Conservation (phyloP, 2,113 vertebrate species). For the Trinectes maculatus region DNA sequence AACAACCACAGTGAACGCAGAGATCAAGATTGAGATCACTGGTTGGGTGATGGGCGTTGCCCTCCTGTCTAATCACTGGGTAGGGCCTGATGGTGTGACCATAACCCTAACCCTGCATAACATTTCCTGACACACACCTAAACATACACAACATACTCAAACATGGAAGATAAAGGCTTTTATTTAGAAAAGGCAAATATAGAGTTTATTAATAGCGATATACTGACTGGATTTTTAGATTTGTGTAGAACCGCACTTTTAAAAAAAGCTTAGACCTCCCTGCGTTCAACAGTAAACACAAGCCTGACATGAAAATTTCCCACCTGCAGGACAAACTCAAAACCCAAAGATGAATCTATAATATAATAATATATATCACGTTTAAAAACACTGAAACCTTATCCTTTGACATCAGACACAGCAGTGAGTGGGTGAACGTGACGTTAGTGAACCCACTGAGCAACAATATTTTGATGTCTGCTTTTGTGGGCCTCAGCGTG, state of each 20-base stretch:
- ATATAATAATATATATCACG: neutral
- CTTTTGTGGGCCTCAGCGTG: neutral
- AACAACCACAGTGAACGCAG: neutral
- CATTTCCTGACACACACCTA: constrained; percentile 16
- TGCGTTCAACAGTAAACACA: too few species aligned
- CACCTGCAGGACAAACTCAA: too few species aligned
- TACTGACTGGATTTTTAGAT: too few species aligned
- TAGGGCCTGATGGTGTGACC: constrained; percentile 46
- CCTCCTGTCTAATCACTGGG: constrained; percentile 60
- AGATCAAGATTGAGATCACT: constrained; percentile 43
- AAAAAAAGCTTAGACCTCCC: too few species aligned
- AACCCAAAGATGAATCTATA: too few species aligned
- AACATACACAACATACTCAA: neutral
- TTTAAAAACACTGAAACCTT: constrained; percentile 26
- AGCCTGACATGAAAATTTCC: too few species aligned
- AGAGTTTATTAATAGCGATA: too few species aligned
- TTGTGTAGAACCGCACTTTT: too few species aligned
- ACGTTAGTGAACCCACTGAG: neutral
- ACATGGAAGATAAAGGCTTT: neutral
- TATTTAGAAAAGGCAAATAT: constrained; percentile 35
- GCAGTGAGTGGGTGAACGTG: neutral
- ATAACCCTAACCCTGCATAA: constrained; percentile 55
- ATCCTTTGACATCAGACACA: constrained; percentile 5
- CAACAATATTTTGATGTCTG: neutral
- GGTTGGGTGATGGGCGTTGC: constrained; percentile 25